Evolutionary conservation across 2,113 vertebrate species (phyloP).

Genomic region (Anolis sagrei): DNA sequence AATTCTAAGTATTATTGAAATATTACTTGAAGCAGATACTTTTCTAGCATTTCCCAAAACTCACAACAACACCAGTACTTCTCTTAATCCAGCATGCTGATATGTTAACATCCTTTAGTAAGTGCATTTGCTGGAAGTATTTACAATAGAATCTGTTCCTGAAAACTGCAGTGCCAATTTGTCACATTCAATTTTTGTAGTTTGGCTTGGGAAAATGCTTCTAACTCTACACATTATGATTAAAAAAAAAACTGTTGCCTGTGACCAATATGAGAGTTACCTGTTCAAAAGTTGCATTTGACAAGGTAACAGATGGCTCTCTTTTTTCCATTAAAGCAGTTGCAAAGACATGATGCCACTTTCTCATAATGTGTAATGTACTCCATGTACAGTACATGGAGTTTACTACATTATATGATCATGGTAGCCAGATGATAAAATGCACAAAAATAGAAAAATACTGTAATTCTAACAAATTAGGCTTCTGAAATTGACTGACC

Average conservation of each 20-base stretch:
- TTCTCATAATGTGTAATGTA: background rate
- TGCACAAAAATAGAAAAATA: no score
- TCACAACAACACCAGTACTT: background rate
- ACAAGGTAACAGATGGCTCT: background rate
- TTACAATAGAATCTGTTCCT: slow-evolving; percentile 39
- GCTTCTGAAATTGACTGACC: no score
- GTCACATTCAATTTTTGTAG: slow-evolving; percentile 13
- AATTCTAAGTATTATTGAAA: no score
- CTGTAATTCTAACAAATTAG: no score
- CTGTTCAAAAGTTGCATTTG: background rate
- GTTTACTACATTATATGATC: no score
- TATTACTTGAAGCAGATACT: background rate
- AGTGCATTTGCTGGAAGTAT: slow-evolving; percentile 43
- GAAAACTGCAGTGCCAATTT: slow-evolving; percentile 31
- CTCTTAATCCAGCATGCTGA: slow-evolving; percentile 23
- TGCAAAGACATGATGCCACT: background rate
- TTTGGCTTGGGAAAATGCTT: slow-evolving; percentile 20
- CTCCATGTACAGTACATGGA: no score
- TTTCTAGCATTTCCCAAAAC: slow-evolving; percentile 30
- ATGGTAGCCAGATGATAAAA: no score
- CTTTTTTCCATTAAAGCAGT: background rate
- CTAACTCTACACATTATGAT: background rate
- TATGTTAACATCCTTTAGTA: slow-evolving; percentile 13
- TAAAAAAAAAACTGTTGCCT: slow-evolving; percentile 25
- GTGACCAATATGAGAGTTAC: background rate